A percentile compares a stretch with the other conserved stretches of the same genome.
Conservation (phyloP, 2,113 vertebrate species). For the Dromiciops gliroides region DNA sequence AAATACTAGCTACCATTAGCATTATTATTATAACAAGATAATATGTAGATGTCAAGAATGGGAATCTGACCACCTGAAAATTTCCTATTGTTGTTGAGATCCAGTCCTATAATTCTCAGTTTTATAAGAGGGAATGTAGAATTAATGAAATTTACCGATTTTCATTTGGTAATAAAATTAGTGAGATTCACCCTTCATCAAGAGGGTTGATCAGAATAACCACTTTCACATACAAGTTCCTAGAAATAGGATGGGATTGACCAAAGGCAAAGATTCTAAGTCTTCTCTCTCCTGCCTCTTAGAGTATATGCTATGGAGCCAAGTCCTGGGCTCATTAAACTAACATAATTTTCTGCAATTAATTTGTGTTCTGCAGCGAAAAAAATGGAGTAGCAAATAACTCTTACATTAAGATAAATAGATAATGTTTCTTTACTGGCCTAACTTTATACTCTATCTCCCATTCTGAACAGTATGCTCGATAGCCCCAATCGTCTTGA, state of each 20-base stretch:
- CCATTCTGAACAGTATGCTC: slow-evolving; percentile 87
- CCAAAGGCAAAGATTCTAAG: slow-evolving; percentile 37
- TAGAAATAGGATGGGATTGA: slow-evolving; percentile 8
- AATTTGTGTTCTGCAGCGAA: background rate
- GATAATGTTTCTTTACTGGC: background rate
- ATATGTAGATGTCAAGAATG: background rate
- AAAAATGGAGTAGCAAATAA: background rate
- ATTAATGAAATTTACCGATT: background rate
- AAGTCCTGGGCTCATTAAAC: slow-evolving; percentile 18
- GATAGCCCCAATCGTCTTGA: slow-evolving; percentile 95
- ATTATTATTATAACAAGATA: background rate
- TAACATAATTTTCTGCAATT: slow-evolving; percentile 14
- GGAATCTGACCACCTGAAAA: background rate
- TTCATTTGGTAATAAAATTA: slow-evolving; percentile 13
- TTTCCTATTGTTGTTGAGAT: background rate
- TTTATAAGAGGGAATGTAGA: slow-evolving; percentile 40
- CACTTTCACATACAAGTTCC: slow-evolving; percentile 32
- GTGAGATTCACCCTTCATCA: slow-evolving; percentile 15
- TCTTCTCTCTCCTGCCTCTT: background rate
- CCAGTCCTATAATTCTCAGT: background rate
- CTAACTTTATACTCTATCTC: slow-evolving; percentile 40
- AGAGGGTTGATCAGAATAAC: slow-evolving; percentile 19
- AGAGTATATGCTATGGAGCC: slow-evolving; percentile 32
- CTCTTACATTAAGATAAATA: background rate
- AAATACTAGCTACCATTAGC: background rate